phyloP scores from a whole-genome alignment of 2,888 invertebrate genomes.

The Acrocyrtus sp. region DNA sequence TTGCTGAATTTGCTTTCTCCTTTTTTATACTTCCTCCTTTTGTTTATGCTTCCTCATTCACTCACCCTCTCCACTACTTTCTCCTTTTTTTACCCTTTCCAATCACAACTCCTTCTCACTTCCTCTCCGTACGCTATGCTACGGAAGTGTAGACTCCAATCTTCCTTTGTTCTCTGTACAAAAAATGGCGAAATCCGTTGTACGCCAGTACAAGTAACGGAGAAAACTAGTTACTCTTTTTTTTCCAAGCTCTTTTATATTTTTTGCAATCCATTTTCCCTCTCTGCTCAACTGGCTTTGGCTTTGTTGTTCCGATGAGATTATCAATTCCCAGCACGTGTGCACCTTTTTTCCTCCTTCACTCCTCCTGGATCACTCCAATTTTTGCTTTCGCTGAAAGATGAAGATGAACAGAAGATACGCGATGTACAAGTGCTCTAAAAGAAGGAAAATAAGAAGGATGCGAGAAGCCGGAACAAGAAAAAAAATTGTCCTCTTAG shows the following conservation, averaged over 20 bases:
- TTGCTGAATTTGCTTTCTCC: no score
- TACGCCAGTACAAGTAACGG: no score
- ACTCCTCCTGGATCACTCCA: not conserved
- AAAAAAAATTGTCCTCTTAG: not conserved
- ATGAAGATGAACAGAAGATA: no score
- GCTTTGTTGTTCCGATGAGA: constrained; percentile 24
- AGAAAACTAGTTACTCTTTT: not conserved
- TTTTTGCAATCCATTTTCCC: not conserved
- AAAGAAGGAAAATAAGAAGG: not conserved
- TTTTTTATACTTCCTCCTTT: no score
- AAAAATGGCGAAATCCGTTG: no score
- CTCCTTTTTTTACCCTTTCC: not conserved
- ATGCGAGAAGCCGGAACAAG: not conserved
- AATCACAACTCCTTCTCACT: no score
- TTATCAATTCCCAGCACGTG: constrained; percentile 47
- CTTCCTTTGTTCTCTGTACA: no score
- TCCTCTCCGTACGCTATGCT: no score
- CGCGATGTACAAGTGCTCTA: no score
- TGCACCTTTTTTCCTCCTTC: constrained; percentile 1
- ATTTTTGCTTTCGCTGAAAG: not conserved
- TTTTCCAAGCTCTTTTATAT: not conserved
- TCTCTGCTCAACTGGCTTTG: not conserved
- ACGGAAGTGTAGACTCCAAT: no score
- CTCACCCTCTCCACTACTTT: constrained; percentile 4
- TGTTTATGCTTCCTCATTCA: constrained; percentile 16